phyloP scores from a whole-genome alignment of 2,113 vertebrate genomes.

The Mesoclemmys tuberculata region DNA sequence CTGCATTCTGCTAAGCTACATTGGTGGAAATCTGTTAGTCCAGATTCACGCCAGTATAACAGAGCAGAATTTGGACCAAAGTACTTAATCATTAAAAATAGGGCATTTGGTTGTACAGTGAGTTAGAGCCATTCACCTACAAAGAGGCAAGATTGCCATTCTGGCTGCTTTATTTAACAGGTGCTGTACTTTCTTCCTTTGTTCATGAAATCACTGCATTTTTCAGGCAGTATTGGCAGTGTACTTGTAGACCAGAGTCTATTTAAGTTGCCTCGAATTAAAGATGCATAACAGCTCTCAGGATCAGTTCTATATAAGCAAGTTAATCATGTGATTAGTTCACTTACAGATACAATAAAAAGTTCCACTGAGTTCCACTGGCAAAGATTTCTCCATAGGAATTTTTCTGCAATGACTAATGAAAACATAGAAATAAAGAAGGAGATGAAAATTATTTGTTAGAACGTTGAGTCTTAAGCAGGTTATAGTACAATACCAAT shows the following conservation, averaged over 20 bases:
- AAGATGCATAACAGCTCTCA: rapidly evolving
- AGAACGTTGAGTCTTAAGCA: neutral
- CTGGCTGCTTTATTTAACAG: neutral
- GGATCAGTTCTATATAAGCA: neutral
- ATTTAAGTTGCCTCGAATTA: neutral
- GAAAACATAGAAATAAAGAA: neutral
- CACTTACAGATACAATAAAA: neutral
- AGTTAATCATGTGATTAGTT: neutral
- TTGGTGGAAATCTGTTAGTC: neutral
- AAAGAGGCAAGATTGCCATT: neutral
- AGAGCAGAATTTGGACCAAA: neutral
- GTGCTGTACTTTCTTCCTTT: neutral
- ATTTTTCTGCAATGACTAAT: neutral
- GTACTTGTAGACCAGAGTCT: neutral
- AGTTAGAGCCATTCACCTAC: neutral
- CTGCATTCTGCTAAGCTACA: neutral
- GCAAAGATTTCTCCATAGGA: neutral
- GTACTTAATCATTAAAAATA: neutral
- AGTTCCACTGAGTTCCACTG: neutral
- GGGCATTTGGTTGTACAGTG: neutral
- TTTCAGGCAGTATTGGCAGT: neutral
- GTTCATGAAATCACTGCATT: neutral
- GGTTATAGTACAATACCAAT: neutral
- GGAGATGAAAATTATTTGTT: neutral
- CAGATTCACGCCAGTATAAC: rapidly evolving